phyloP scores from a whole-genome alignment of 2,888 invertebrate genomes.

The Trichacis sp. region DNA sequence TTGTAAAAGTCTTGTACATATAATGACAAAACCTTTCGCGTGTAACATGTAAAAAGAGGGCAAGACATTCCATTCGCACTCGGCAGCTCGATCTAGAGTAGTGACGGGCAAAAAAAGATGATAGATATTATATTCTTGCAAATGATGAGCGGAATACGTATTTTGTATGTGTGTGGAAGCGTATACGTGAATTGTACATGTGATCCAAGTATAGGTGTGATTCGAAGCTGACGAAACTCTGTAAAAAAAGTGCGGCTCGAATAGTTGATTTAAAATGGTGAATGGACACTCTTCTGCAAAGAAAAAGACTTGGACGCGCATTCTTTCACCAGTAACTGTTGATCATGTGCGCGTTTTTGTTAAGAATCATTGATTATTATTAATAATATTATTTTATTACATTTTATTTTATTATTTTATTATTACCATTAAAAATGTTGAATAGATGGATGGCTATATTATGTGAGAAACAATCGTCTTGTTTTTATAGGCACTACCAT shows the following conservation, averaged over 20 bases:
- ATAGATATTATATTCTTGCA: no score
- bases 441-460: conserved; percentile 48
- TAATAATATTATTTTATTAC: conserved; percentile 23
- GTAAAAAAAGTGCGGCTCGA: background rate
- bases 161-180: conserved; percentile 40
- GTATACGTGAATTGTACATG: conserved; percentile 45
- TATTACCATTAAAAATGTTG: conserved; percentile 46
- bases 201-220: conserved; percentile 35
- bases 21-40: conserved; percentile 60
- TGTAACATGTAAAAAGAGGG: conserved; percentile 61
- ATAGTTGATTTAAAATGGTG: conserved; percentile 37
- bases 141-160: conserved; percentile 39
- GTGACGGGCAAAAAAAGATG: conserved; percentile 50
- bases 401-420: conserved; percentile 19
- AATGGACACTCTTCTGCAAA: conserved; percentile 49
- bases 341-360: conserved; percentile 35
- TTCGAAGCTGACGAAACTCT: background rate
- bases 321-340: background rate
- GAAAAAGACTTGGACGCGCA: conserved; percentile 7
- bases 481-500: conserved; percentile 46
- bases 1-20: conserved; percentile 69
- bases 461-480: conserved; percentile 50
- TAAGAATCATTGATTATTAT: conserved; percentile 46
- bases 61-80: conserved; percentile 63
- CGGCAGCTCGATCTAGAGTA: conserved; percentile 51